Evolutionary conservation across 2,113 vertebrate species (phyloP), one percentile per base, ranked within the genome.

Genomic region (Girardinichthys multiradiatus): DNA sequence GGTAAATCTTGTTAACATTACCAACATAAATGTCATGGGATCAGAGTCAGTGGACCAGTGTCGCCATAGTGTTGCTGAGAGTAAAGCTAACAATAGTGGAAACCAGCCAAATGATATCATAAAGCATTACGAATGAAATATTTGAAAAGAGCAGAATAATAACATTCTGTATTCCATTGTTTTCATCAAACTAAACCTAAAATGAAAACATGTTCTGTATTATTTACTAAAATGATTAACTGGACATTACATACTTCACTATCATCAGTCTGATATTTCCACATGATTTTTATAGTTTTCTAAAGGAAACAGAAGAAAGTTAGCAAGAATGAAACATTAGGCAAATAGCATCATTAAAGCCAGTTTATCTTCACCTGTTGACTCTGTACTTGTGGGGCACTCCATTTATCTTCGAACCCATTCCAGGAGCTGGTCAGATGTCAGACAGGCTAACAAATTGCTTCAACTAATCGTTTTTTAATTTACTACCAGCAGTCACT

Each of bases 331-430:
- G 75, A 81, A 81, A 69, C 86, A 89, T 91, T 89, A 92, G 82
- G 87, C 81, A 91, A 92, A 92, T 91, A 70, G 88, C 86, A 51
- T 91, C 89, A 89, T 92, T 92, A 92, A 82, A 88, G 86, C 62
- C 79, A 72, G 82, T 92, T 89, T 70, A 92, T 92, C 88, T 92
- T 89, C 88, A 91, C 91, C 87, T 92, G 89, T 92, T 90, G 89
- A 87, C 86, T 89, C 70, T 21, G 15, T 81, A 87, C 76, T 89
- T 76, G 70, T 85, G 74, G 74, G 79, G 76, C 70, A 31, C 87
- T 87, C 73, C 86, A 90, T 92, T 87, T 62, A 54, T 92, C 91
- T 91, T 89, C 72, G 74, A 67, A 71, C 72, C 68, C 78, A 79
- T 92, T 89, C 83, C 87, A 72, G 77, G 84, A 91, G 84, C 84